phyloP scores from a whole-genome alignment of 2,888 invertebrate genomes.

The Drosophila hawaiiensis region DNA sequence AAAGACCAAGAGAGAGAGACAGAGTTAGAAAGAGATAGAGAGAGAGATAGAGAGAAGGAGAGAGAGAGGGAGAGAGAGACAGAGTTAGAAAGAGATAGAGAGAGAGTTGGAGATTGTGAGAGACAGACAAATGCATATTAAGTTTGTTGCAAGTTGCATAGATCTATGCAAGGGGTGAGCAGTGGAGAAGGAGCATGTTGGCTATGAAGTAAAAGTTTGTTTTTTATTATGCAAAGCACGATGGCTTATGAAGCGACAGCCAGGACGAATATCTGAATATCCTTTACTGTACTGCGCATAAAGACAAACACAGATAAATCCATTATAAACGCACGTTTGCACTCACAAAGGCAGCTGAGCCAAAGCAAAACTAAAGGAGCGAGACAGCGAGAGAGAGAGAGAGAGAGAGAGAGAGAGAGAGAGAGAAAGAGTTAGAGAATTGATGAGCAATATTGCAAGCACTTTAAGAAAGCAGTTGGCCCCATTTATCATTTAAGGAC shows the following conservation, averaged over 20 bases:
- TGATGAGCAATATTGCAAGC: conserved; percentile 30
- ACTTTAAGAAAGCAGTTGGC: conserved; percentile 36
- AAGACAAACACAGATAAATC: conserved; percentile 67
- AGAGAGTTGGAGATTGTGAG: not conserved
- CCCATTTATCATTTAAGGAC: conserved; percentile 37
- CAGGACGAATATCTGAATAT: conserved; percentile 39
- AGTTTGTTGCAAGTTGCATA: conserved; percentile 52
- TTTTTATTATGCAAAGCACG: conserved; percentile 70
- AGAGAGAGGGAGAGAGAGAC: not conserved
- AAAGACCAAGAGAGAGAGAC: not conserved
- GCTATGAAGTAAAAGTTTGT: conserved; percentile 45
- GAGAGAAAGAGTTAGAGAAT: not conserved
- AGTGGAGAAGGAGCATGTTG: not conserved
- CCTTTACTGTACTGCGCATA: conserved; percentile 46
- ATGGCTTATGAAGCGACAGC: conserved; percentile 39
- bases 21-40: not conserved
- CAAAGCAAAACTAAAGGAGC: not conserved
- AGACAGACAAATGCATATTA: conserved; percentile 54
- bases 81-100: not conserved
- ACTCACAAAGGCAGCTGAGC: conserved; percentile 48
- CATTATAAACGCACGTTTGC: conserved; percentile 75
- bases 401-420: not conserved
- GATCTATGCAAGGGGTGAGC: conserved; percentile 3
- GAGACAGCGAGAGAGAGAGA: conserved; percentile 3
- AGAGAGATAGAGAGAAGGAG: too few species aligned